Percentiles rank a stretch among this genome's conserved stretches.
Evolutionary conservation across 1,140 invertebrate species (phyloP).

Genomic region (Zaprionus inermis): DNA sequence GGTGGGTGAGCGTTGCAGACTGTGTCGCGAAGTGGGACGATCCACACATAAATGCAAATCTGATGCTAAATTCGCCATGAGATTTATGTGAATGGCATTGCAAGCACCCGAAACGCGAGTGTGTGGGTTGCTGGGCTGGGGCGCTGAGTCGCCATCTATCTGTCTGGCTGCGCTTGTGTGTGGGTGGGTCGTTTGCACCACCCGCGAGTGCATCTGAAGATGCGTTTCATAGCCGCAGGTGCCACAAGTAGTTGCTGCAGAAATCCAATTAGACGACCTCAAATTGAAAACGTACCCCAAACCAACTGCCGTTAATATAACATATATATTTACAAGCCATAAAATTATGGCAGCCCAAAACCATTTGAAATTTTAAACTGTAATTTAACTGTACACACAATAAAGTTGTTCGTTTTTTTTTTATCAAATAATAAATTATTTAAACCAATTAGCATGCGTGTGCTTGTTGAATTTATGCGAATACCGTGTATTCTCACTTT

Average conservation of each 20-base stretch:
- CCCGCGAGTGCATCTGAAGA: slow-evolving; percentile 38
- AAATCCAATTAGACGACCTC: slow-evolving; percentile 33
- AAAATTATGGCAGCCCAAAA: background rate
- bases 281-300: background rate
- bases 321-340: background rate
- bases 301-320: background rate
- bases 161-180: background rate
- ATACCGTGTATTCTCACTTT: background rate
- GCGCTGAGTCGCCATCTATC: background rate
- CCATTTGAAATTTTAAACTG: background rate
- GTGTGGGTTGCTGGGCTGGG: slow-evolving; percentile 9
- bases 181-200: slow-evolving; percentile 11
- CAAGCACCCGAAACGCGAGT: slow-evolving; percentile 23
- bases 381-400: background rate
- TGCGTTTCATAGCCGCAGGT: slow-evolving; percentile 33
- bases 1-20: slow-evolving; percentile 36
- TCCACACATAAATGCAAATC: slow-evolving; percentile 57
- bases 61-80: slow-evolving; percentile 65
- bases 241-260: slow-evolving; percentile 19
- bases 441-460: slow-evolving; percentile 12
- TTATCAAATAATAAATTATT: slow-evolving; percentile 19
- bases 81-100: slow-evolving; percentile 61
- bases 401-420: background rate
- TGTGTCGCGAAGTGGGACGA: slow-evolving; percentile 29
- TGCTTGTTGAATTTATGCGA: slow-evolving; percentile 4